Evolutionary conservation across 1,140 invertebrate species (phyloP), one percentile per base, ranked within the genome.

Genomic region (Bombus pyrosoma): DNA sequence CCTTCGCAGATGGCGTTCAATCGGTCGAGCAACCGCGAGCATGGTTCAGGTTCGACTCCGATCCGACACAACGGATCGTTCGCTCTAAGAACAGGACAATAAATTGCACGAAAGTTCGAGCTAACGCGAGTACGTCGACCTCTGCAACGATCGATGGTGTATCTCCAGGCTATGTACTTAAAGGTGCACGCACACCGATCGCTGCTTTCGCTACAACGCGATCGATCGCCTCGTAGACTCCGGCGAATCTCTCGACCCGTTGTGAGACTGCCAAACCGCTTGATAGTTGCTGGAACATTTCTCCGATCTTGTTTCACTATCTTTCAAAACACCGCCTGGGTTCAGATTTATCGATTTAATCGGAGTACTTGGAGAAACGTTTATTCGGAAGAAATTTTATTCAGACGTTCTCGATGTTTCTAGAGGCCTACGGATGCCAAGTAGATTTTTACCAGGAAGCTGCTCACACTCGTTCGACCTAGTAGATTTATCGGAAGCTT

Each of bases 141-240:
- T 86, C 83, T 53, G 64, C 43, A n/a, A 28, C 85, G 80, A 90
- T 90, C 89, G 89, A 90, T 90, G 77, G 22, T 71, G 71, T 84
- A 89, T 90, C 78, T 72, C 32, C 41, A 25, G 47, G 53, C 32
- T 83, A 53, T 69, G 66, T 47, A 13, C n/a, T 41, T 86, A 73
- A 86, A 77, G 81, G 73, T 57, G 59, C 68, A 32, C 64, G 28
- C 85, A 86, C 85, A 86, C 74, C 82, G 75, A 85, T 85, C 77
- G 2, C 0, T 71, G 1, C 32, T 62, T 37, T 71, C 37, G n/a
- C 57, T 62, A 41, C 47, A 10, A 53, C 28, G 10, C 37, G 76
- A 80, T 85, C 68, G 68, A 85, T 80, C 41, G 64, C n/a, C 12
- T 10, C 15, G 9, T 4, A 73, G 3, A 28, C 34, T 28, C 22